Conservation (phyloP, 2,797 vertebrate genomes). For the Sciaenops ocellatus region DNA sequence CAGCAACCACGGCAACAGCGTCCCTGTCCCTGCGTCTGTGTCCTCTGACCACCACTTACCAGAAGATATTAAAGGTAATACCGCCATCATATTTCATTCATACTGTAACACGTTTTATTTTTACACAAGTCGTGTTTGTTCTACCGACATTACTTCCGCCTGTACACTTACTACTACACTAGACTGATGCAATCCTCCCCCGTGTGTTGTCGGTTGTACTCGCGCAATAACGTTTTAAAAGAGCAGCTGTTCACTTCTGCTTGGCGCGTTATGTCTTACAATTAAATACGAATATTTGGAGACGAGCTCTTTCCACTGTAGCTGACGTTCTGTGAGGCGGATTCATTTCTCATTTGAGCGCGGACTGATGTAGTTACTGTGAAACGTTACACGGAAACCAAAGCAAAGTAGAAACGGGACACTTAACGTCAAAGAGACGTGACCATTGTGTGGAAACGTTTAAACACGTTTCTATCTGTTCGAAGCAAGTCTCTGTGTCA, state of each 20-base stretch:
- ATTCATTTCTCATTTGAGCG: constrained; percentile 42
- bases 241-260: accelerated
- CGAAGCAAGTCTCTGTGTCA: too few species aligned
- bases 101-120: accelerated
- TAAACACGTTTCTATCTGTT: not conserved
- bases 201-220: constrained; percentile 36
- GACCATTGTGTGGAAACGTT: not conserved
- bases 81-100: accelerated
- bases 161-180: not conserved
- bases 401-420: not conserved
- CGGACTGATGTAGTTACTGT: not conserved
- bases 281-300: accelerated
- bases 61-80: constrained; percentile 60
- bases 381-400: too few species aligned
- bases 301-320: too few species aligned
- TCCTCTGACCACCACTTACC: not conserved
- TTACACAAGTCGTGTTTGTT: not conserved
- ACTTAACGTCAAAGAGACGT: not conserved
- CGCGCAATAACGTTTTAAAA: not conserved
- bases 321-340: not conserved
- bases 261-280: accelerated
- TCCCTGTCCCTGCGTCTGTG: not conserved
- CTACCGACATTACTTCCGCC: too few species aligned
- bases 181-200: constrained; percentile 77
- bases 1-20: not conserved